phyloP scores from a whole-genome alignment of 1,140 invertebrate genomes.

The Battus philenor region DNA sequence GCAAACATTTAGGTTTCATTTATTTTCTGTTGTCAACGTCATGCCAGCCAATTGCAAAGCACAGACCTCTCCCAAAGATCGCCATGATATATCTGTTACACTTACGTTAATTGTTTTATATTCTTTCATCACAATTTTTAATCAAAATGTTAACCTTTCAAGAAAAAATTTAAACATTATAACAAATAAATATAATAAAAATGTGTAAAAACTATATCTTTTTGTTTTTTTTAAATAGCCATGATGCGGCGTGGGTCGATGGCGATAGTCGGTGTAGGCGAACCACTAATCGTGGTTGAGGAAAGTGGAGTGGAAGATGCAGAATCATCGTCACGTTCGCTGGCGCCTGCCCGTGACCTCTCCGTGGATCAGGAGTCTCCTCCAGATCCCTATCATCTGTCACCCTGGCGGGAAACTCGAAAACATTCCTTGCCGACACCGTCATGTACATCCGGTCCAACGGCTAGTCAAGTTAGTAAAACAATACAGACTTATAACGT shows the following conservation, averaged over 20 bases:
- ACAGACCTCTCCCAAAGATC: too few relatives aligned
- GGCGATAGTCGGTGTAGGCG: conserved; percentile 65
- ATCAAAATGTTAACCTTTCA: not conserved
- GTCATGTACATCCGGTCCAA: conserved; percentile 88
- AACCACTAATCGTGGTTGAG: conserved; percentile 88
- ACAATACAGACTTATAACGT: not conserved
- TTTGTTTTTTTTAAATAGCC: conserved; percentile 24
- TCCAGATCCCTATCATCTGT: conserved; percentile 86
- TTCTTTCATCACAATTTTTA: not conserved
- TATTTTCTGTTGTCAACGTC: too few relatives aligned
- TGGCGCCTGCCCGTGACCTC: conserved; percentile 78
- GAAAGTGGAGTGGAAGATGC: conserved; percentile 83
- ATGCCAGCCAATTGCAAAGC: too few relatives aligned
- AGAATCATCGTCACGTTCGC: conserved; percentile 71
- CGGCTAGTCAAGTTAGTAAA: conserved; percentile 83
- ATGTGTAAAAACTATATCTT: too few relatives aligned
- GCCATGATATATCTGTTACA: too few relatives aligned
- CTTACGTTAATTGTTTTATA: too few relatives aligned
- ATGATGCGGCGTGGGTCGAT: conserved; percentile 70
- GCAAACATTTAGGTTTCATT: too few relatives aligned
- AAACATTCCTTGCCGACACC: conserved; percentile 90
- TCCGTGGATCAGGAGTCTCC: conserved; percentile 83
- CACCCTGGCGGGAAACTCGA: conserved; percentile 84
- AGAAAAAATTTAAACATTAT: too few relatives aligned
- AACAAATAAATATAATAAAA: too few relatives aligned